Evolutionary conservation across 2,797 vertebrate genomes (phyloP), one percentile per base, ranked within the genome.

Genomic region (Anas georgica): DNA sequence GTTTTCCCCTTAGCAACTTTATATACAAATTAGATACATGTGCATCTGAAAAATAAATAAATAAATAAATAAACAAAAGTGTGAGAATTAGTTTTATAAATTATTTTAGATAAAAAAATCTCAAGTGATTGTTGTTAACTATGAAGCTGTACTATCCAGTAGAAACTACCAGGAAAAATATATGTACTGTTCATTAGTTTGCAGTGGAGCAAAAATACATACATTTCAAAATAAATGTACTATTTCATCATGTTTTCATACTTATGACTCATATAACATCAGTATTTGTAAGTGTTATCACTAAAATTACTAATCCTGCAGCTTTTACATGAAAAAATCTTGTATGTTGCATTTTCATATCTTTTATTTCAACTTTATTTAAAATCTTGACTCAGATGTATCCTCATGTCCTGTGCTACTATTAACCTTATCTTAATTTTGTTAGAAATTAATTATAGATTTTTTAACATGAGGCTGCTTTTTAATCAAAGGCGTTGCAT

Each of bases 1-100:
- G 95, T 87, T 91, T 96, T 94, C 95, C 97, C 96, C 86, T 86
- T 31, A 95, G 96, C 97, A 74, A 68, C 37, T 92, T 76, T 73
- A 58, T 75, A 55, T 54, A 87, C 78, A 64, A 86, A 92, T 76
- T 86, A 95, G 88, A 75, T 43, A 39, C 72, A 59, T 43, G 17
- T 33, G 25, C 58, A 18, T 77, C 17, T 59, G 25, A 60, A 28
- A 83, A 70, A 88, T 41, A 93, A 56, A 43, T n/a, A 66, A 48
- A 41, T 9, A 41, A 20, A 63, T 29, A 62, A 63, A 43, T 43
- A 39, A 39, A 39, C 37, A 39, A 43, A 70, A 83, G 39, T 79
- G 59, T 4, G 63, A 48, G 21, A 64, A 31, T 43, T 87, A 86
- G 29, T 8, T 16, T 73, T 46, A 60, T 33, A 70, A 63, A 28